A percentile compares a stretch with the other conserved stretches of the same genome.
Conservation (phyloP, 2,888 invertebrate species). For the Clanis bilineata region DNA sequence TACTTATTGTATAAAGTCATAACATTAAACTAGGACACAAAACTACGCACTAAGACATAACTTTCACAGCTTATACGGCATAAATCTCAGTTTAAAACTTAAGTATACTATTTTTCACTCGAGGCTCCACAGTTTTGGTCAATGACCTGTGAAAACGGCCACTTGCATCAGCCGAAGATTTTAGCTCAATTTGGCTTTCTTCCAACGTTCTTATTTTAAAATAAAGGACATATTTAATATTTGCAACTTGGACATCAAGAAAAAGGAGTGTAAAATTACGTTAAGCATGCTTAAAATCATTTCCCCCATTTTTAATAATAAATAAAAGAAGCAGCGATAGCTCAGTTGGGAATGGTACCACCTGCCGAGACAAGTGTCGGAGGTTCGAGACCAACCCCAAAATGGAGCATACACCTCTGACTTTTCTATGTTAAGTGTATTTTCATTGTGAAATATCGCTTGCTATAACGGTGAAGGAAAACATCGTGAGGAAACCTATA, state of each 20-base stretch:
- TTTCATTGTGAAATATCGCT: too few relatives aligned
- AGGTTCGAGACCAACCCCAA: too few relatives aligned
- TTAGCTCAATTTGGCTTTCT: conserved; percentile 27
- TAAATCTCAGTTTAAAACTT: conserved; percentile 4
- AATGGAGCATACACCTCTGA: too few relatives aligned
- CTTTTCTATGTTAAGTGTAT: too few relatives aligned
- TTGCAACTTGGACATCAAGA: neutral
- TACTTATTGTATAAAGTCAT: neutral
- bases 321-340: too few relatives aligned
- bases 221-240: conserved; percentile 25
- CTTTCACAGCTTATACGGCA: neutral
- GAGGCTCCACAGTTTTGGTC: conserved; percentile 14
- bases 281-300: too few relatives aligned
- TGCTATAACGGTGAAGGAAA: too few relatives aligned
- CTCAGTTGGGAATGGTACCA: too few relatives aligned
- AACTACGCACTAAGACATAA: neutral
- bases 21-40: neutral
- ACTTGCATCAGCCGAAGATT: conserved; percentile 29
- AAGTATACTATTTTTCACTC: conserved; percentile 14
- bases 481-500: too few relatives aligned
- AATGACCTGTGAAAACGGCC: conserved; percentile 34
- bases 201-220: conserved; percentile 29
- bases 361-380: too few relatives aligned
- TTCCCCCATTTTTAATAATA: too few relatives aligned
- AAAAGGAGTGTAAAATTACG: too few relatives aligned